phyloP scores from a whole-genome alignment of 2,888 invertebrate genomes.

The Drosophila greeni region DNA sequence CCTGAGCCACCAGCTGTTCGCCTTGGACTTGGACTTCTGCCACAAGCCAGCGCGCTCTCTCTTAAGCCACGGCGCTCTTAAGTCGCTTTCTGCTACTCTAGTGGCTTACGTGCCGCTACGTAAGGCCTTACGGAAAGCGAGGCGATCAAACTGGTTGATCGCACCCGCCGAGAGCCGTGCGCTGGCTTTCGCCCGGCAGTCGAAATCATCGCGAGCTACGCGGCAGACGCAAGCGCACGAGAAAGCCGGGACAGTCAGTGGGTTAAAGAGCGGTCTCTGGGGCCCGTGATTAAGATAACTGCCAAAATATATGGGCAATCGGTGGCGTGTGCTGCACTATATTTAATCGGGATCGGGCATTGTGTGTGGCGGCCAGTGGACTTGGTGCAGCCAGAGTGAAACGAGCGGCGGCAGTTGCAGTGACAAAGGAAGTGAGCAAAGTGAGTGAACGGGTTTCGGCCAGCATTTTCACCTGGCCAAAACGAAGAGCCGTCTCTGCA shows the following conservation, averaged over 20 bases:
- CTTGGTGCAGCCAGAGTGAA: conserved; percentile 48
- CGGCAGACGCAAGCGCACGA: conserved; percentile 55
- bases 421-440: conserved; percentile 51
- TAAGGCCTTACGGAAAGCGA: conserved; percentile 19
- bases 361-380: conserved; percentile 23
- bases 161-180: conserved; percentile 56
- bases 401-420: conserved; percentile 51
- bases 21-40: neutral
- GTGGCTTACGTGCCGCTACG: conserved; percentile 45
- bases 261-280: conserved; percentile 13
- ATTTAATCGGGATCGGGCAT: conserved; percentile 23
- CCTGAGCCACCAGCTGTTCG: conserved; percentile 8
- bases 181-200: conserved; percentile 70
- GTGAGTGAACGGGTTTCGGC: conserved; percentile 63
- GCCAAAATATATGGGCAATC: conserved; percentile 36
- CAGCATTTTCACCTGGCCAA: conserved; percentile 59
- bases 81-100: conserved; percentile 27
- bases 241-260: conserved; percentile 15
- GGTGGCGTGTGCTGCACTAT: conserved; percentile 37
- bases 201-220: conserved; percentile 59
- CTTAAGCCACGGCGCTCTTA: conserved; percentile 19
- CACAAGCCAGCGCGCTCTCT: conserved; percentile 5
- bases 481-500: conserved; percentile 23
- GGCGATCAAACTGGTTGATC: conserved; percentile 63
- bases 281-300: conserved; percentile 46